Base-by-base conservation (phyloP, 35 echinoderm and acorn worm species). In the Patiria miniata region DNA sequence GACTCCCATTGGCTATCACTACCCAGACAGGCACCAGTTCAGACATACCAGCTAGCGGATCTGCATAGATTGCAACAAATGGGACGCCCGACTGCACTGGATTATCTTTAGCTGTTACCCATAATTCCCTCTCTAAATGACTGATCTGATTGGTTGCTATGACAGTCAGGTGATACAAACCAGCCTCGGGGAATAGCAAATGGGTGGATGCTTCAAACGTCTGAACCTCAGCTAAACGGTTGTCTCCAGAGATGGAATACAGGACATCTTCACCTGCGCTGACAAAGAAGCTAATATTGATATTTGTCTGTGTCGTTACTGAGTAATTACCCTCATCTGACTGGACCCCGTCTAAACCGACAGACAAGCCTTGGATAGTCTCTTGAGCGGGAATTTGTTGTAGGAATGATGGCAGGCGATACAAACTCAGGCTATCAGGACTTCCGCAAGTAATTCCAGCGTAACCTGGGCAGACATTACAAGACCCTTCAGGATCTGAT, bases 161-260 rank as follows among this genome's bases (percentile, higher is more conserved):
- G 38, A 53, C 82, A 2, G 36, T 84, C 54, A 84, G 57, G 16
- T 61, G 21, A n/a, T 84, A 58, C 29, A 0, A 14, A 47, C 78
- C 78, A 39, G 29, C 51, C 29, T 58, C 33, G 7, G 34, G 82
- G 44, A 61, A 61, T 2, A 58, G 8, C 12, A 84, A 37, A 34
- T 40, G 17, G 33, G 82, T 58, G 22, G 29, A 26, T 28, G 28
- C 34, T 18, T 36, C 8, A 14, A 37, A 37, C 15, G 82, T 84
- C 36, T 81, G 21, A 19, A 81, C 19, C 39, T 61, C 54, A 7
- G 14, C 52, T 12, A 84, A 0, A 6, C 29, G 82, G 28, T 39
- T 53, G 33, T 65, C 82, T 36, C 53, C 82, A 37, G 37, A 84
- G 53, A 60, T 40, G 21, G 57, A 84, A 52, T 60, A 84, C 21